Base-by-base conservation (phyloP, 2,113 vertebrate species). In the Nanorana parkeri region DNA sequence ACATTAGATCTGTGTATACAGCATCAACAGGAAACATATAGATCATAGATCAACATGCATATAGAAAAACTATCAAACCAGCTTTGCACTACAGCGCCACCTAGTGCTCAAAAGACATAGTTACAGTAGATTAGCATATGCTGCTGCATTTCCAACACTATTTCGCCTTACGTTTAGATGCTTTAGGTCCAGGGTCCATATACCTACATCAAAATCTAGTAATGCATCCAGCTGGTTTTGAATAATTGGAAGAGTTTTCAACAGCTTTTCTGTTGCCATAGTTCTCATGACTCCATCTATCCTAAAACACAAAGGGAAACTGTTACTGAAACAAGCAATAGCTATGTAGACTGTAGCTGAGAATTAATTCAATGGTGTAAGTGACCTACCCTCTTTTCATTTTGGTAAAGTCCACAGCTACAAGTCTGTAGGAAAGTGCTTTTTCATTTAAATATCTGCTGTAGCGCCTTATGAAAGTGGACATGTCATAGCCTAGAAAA, bases 381-480 rank as follows among this genome's bases (percentile, higher is more conserved):
- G 24, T 69, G 11, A 78, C 92, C 90, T 89, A 99, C 97, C 97
- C 97, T 86, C 95, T 93, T 89, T 97, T 98, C 96, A 95, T 95
- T 93, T 98, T 98, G 90, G 96, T 97, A 92, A 99, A 96, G 90
- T 99, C 97, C 87, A 95, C 95, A 68, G 95, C 93, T 82, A 98
- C 95, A 87, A 96, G 93, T 85, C 97, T 93, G 86, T 96, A 99
- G 8, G 96, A 95, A 86, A 98, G 95, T 83, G 96, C 97, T 91
- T 98, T 99, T 91, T 98, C 97, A 67, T 98, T 99, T 93, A 99
- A 93, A 89, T 98, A 99, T 85, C 94, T 95, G 91, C 97, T 97
- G 85, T 98, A 98, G 54, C 96, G 89, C 68, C 97, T 93, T 88
- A 99, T 98, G 92, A 98, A 98, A 73, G 94, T 94, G 73, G 97